These are phyloP conservation scores for Hypolimnas misippus DNA, from an alignment of 2,888 invertebrate genomes.

Conservation along the genomic window DNA sequence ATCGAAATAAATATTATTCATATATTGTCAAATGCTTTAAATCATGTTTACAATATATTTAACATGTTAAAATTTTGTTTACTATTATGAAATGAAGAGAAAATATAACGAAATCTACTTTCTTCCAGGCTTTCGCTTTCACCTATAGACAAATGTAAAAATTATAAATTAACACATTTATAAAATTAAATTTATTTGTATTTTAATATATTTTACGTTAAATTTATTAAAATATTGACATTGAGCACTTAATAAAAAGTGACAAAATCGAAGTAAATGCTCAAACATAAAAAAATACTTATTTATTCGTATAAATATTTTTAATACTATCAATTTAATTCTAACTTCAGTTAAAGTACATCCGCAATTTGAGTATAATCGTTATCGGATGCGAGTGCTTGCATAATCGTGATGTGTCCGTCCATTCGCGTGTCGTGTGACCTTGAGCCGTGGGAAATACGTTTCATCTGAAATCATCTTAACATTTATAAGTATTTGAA, in stretches of 20 bases:
- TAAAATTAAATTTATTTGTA: background rate
- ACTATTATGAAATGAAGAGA: conserved; percentile 1
- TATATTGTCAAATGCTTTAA: background rate
- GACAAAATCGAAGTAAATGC: too few species aligned
- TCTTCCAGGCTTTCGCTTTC: conserved; percentile 5
- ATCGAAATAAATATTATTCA: too few species aligned
- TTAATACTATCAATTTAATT: background rate
- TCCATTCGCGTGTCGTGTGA: conserved; percentile 17
- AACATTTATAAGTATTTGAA: background rate
- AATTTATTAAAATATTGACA: background rate
- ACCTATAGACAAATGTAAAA: background rate
- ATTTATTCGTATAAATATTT: background rate
- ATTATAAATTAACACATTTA: background rate
- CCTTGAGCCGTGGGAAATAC: conserved; percentile 40
- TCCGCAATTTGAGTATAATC: background rate
- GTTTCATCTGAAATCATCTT: conserved; percentile 18
- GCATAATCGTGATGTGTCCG: conserved; percentile 5
- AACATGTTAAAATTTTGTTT: background rate
- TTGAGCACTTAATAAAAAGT: too few species aligned
- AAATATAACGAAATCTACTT: background rate
- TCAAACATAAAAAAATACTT: too few species aligned
- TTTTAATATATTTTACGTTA: background rate
- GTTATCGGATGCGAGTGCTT: conserved; percentile 4
- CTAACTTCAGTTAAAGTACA: background rate
- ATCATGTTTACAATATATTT: background rate